phyloP scores from a whole-genome alignment of 2,113 vertebrate genomes.

The Lethenteron camtschaticum region DNA sequence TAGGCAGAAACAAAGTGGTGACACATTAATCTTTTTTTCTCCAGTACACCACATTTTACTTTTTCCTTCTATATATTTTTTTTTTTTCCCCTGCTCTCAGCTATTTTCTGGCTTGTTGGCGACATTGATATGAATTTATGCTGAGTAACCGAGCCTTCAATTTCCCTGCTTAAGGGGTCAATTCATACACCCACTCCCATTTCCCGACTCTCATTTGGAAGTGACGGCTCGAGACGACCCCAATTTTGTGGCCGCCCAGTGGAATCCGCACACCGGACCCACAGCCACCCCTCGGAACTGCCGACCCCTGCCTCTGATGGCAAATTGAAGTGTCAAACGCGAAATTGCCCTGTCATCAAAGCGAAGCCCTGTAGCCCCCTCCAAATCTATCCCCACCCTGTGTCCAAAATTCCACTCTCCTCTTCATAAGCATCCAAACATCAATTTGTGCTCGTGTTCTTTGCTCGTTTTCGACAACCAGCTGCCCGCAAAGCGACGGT shows the following conservation, averaged over 20 bases:
- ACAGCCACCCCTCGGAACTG: not conserved
- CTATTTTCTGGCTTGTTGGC: not conserved
- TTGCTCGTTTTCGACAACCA: not conserved
- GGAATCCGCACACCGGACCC: not conserved
- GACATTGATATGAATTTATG: constrained; percentile 6
- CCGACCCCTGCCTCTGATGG: constrained; percentile 1
- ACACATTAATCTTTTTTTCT: no score
- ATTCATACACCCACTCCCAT: constrained; percentile 4
- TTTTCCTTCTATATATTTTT: no score
- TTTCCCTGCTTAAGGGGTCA: constrained; percentile 5
- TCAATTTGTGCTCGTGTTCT: not conserved
- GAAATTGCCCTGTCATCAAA: constrained; percentile 5
- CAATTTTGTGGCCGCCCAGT: not conserved
- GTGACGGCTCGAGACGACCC: constrained; percentile 6
- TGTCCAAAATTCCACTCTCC: not conserved
- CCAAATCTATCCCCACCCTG: not conserved
- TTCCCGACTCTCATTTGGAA: constrained; percentile 5
- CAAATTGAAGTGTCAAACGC: constrained; percentile 6
- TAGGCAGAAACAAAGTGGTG: no score
- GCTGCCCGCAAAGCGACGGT: not conserved
- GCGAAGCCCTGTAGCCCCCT: not conserved
- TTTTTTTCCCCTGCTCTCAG: no score
- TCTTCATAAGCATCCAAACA: constrained; percentile 5
- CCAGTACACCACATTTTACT: no score
- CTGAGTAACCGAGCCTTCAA: constrained; percentile 6